These are phyloP conservation scores for Pteronura brasiliensis DNA, from an alignment of 2,113 vertebrate genomes.

Conservation along the genomic window DNA sequence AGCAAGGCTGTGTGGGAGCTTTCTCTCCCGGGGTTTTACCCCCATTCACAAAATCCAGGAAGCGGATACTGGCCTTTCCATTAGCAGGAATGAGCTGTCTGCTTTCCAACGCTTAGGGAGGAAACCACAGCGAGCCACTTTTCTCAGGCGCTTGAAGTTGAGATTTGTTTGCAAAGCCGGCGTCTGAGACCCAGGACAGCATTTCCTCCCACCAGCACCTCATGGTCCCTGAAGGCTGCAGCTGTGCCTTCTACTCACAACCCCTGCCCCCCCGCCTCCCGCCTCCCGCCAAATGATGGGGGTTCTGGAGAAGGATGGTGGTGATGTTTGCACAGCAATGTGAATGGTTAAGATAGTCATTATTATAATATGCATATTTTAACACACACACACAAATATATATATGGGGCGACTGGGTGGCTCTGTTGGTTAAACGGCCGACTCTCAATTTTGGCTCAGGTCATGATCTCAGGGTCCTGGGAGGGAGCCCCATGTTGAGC, in stretches of 20 bases:
- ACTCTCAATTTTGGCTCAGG: not conserved
- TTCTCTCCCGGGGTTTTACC: conserved; percentile 42
- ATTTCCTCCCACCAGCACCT: not conserved
- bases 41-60: conserved; percentile 47
- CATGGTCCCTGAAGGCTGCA: not conserved
- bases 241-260: not conserved
- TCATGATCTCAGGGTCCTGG: not conserved
- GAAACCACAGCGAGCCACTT: conserved; percentile 40
- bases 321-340: no score
- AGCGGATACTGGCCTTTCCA: not conserved
- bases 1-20: not conserved
- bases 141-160: not conserved
- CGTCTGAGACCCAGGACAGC: not conserved
- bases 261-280: not conserved
- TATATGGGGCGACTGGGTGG: not conserved
- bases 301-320: not conserved
- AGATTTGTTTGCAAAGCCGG: not conserved
- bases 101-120: not conserved
- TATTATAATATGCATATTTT: not conserved
- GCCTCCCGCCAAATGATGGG: not conserved
- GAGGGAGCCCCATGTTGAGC: not conserved
- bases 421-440: not conserved
- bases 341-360: not conserved
- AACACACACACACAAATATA: not conserved
- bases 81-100: not conserved